phyloP scores from a whole-genome alignment of 2,888 invertebrate genomes.

The Cerastoderma edule region DNA sequence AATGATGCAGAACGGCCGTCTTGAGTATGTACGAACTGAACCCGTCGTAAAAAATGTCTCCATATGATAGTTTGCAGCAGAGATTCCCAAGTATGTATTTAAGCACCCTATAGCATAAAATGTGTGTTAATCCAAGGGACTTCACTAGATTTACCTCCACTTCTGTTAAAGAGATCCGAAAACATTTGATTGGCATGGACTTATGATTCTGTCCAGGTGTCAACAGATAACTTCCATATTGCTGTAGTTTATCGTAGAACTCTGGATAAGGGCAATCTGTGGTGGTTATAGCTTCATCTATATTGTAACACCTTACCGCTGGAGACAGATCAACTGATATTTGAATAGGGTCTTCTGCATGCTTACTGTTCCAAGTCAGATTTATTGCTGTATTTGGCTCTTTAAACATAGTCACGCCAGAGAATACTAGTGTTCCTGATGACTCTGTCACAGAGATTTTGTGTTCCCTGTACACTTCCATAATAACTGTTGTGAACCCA shows the following conservation, averaged over 20 bases:
- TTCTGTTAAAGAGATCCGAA: background rate
- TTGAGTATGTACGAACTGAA: conserved; percentile 3
- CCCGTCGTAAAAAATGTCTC: background rate
- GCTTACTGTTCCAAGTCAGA: background rate
- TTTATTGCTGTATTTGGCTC: conserved; percentile 1
- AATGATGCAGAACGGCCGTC: conserved; percentile 1
- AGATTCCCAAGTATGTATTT: conserved; percentile 8
- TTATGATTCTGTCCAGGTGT: background rate
- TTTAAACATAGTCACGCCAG: background rate
- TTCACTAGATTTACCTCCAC: background rate
- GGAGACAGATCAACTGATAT: background rate
- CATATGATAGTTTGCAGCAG: background rate
- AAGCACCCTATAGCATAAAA: background rate
- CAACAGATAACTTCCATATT: conserved; percentile 6
- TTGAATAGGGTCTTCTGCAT: background rate
- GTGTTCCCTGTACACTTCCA: background rate
- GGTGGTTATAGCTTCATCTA: background rate
- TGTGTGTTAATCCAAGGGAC: background rate
- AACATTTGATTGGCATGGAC: background rate
- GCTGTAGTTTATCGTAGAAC: background rate
- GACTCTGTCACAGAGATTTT: background rate
- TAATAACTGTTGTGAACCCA: background rate
- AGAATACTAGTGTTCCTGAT: background rate
- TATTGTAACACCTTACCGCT: background rate
- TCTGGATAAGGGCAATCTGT: background rate